Evolutionary conservation across 2,113 vertebrate species (phyloP), one percentile per base, ranked within the genome.

Genomic region (Isurus oxyrinchus): DNA sequence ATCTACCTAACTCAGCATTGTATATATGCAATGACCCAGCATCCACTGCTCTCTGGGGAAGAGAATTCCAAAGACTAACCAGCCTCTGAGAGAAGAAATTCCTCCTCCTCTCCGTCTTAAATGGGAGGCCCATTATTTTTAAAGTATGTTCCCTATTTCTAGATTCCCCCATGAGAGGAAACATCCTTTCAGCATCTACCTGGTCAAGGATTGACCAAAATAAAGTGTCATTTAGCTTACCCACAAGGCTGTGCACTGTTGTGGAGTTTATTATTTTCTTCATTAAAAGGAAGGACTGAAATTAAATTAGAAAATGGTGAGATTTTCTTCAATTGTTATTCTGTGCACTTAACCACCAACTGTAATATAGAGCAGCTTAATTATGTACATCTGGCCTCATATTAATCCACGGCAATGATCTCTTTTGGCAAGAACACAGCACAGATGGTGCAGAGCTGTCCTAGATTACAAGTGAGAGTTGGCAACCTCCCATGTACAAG

Each of bases 381-480:
- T 63, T n/a, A 94, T 63, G 7, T 63, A 35, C n/a, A 66, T 40
- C 61, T 94, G 59, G 90, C 90, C 90, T 66, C 19, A 1, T 93
- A 14, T 40, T 94, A 40, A 94, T 72, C 40, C 44, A 49, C 35
- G 25, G 66, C 66, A 72, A 53, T 27, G 19, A 69, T 53, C 40
- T 95, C 40, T 69, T 25, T 95, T 95, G 94, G 94, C 66, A 95
- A 19, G 49, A n/a, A 23, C 31, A 31, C 19, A 4, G 44, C 67
- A 95, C 94, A 95, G 94, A 95, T 95, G 94, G 66, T 35, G 25
- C 66, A 2, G 94, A 72, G 67, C 27, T 72, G 67, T 63, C 93
- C 61, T 69, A 49, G 21, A 44, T 67, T 95, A 40, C 61, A 69
- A 67, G 93, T 5, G 93, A 95, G 21, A 49, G 63, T 25, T 95